These are phyloP conservation scores for Spinus olivaceus DNA, from an alignment of 2,797 vertebrate genomes.

Conservation along the genomic window DNA sequence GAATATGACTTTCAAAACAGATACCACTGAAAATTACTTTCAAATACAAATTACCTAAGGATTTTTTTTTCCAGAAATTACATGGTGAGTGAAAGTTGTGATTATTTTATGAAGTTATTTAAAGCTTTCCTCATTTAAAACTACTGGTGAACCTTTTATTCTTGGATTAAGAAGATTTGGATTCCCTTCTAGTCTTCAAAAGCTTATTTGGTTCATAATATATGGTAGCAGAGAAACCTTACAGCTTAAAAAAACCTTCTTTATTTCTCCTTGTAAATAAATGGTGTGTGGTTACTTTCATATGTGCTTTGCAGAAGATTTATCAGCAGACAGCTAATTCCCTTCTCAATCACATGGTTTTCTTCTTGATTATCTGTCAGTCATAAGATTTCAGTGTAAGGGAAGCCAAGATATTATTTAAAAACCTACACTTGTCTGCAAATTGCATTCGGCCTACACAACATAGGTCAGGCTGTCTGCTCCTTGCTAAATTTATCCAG, in stretches of 20 bases:
- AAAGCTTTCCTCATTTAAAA: neutral
- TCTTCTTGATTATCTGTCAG: constrained; percentile 13
- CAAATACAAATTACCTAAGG: neutral
- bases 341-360: neutral
- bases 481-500: constrained; percentile 39
- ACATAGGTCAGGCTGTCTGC: constrained; percentile 5
- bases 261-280: neutral
- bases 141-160: neutral
- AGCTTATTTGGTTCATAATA: neutral
- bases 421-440: constrained; percentile 13
- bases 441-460: neutral
- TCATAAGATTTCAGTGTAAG: constrained; percentile 8
- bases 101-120: neutral
- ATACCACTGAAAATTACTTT: neutral
- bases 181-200: neutral
- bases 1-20: constrained; percentile 5
- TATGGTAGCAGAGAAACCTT: neutral
- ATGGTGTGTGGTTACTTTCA: neutral
- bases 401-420: constrained; percentile 29
- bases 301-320: neutral
- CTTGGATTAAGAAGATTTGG: neutral
- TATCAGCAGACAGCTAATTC: constrained; percentile 1
- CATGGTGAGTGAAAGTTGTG: neutral
- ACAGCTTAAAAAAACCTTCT: neutral
- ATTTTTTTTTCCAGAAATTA: neutral